Evolutionary conservation across 1,140 invertebrate genomes (phyloP).

Genomic region (Megalonaias nervosa): DNA sequence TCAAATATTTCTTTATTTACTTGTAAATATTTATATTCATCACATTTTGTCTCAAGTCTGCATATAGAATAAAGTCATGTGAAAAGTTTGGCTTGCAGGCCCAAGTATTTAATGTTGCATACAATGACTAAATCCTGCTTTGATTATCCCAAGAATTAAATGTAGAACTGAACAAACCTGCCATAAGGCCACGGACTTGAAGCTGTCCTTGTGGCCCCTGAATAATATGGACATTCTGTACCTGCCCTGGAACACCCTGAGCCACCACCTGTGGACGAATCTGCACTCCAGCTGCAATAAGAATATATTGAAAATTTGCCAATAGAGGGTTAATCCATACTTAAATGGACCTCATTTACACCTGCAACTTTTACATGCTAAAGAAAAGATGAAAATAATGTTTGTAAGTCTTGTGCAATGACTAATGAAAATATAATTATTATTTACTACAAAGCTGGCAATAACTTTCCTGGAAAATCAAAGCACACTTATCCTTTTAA

Average conservation of each 20-base stretch:
- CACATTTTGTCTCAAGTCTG: too few relatives aligned
- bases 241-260: slow-evolving; percentile 42
- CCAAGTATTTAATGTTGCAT: not conserved
- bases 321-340: not conserved
- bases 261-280: slow-evolving; percentile 45
- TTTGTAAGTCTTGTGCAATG: not conserved
- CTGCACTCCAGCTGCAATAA: slow-evolving; percentile 36
- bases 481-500: too few relatives aligned
- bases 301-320: too few relatives aligned
- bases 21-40: too few relatives aligned
- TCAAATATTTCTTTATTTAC: too few relatives aligned
- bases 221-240: slow-evolving; percentile 87
- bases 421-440: not conserved
- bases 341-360: not conserved
- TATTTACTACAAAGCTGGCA: too few relatives aligned
- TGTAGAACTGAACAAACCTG: slow-evolving; percentile 71
- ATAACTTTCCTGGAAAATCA: too few relatives aligned
- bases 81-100: not conserved
- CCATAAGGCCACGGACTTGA: slow-evolving; percentile 90
- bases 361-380: not conserved
- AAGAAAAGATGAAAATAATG: not conserved
- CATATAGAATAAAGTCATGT: not conserved
- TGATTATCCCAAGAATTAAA: slow-evolving; percentile 1
- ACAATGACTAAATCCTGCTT: slow-evolving; percentile 2
- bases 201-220: slow-evolving; percentile 91